phyloP scores from a whole-genome alignment of 2,888 invertebrate genomes.

The Sepioteuthis lessoniana region DNA sequence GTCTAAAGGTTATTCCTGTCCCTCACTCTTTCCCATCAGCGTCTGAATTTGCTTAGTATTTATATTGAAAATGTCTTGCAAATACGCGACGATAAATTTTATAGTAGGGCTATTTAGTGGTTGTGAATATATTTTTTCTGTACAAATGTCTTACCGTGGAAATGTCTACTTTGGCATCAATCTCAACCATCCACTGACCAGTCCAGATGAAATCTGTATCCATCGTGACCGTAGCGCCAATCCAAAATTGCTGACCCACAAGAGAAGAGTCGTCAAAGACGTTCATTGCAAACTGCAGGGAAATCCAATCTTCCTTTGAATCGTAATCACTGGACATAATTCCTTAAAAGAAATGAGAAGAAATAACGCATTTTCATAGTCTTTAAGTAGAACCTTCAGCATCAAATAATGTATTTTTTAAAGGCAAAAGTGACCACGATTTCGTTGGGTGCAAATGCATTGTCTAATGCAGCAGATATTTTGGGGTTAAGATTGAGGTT shows the following conservation, averaged over 20 bases:
- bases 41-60: too few relatives aligned
- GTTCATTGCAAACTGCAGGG: constrained; percentile 60
- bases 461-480: too few relatives aligned
- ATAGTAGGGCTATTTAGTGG: too few relatives aligned
- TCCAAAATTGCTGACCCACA: constrained; percentile 55
- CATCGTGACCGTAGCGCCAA: constrained; percentile 68
- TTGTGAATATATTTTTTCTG: neutral
- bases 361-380: neutral
- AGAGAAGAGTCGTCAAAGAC: constrained; percentile 57
- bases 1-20: too few relatives aligned
- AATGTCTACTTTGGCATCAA: neutral
- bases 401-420: too few relatives aligned
- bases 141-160: neutral
- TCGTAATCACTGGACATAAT: neutral
- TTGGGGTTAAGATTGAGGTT: too few relatives aligned
- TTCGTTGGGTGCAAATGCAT: too few relatives aligned
- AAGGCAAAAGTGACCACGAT: too few relatives aligned
- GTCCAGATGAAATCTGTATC: constrained; percentile 67
- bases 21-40: too few relatives aligned
- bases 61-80: too few relatives aligned
- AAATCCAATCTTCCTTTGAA: constrained; percentile 58
- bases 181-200: constrained; percentile 55
- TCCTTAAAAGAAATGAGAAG: neutral
- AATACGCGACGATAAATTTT: too few relatives aligned
- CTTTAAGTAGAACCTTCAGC: neutral